These are phyloP conservation scores for Tringa solitaria DNA, from an alignment of 2,113 vertebrate species.

Conservation along the genomic window DNA sequence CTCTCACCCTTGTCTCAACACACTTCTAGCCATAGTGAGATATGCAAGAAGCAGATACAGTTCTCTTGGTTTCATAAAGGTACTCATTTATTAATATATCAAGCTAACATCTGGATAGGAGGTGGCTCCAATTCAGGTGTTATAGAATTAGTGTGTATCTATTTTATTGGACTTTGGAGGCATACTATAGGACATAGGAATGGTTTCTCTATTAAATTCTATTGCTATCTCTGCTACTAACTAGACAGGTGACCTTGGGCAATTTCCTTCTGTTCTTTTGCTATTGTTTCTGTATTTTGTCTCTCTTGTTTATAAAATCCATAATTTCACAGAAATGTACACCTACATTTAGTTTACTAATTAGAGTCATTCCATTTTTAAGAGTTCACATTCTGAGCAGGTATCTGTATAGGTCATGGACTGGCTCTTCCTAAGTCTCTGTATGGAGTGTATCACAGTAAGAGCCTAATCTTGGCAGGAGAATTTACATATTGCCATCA, in stretches of 20 bases:
- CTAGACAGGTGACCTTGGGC: not conserved
- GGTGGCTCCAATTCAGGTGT: not conserved
- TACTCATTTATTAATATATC: not conserved
- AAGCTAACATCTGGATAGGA: not conserved
- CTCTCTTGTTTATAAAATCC: not conserved
- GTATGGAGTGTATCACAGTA: not conserved
- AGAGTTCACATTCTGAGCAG: not conserved
- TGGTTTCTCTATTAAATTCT: not conserved
- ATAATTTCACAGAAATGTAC: not conserved
- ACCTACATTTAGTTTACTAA: not conserved
- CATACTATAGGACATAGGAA: not conserved
- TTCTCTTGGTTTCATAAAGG: not conserved
- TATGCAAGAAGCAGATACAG: not conserved
- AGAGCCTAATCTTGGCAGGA: not conserved
- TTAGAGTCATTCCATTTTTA: not conserved
- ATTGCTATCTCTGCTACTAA: not conserved
- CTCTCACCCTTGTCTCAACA: not conserved
- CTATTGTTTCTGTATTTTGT: not conserved
- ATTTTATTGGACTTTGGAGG: not conserved
- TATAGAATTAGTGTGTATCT: not conserved
- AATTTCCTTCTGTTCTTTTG: not conserved
- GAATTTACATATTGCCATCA: not conserved
- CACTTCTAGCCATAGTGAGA: not conserved
- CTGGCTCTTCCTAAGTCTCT: not conserved
- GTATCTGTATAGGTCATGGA: not conserved